Conservation (phyloP, 2,113 vertebrate species). For the Pteruthius melanotis region DNA sequence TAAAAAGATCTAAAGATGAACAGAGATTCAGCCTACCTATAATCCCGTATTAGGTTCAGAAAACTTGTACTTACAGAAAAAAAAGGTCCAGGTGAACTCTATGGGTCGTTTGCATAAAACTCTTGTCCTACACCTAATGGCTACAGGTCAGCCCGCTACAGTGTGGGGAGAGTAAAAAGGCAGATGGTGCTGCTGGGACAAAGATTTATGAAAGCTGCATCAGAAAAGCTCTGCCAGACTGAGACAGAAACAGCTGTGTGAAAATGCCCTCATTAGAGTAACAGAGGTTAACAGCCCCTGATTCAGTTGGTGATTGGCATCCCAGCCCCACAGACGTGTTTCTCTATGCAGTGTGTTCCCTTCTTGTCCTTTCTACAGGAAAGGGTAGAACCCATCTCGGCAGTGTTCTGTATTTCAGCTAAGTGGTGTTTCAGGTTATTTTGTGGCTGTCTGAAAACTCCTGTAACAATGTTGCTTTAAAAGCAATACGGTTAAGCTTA, state of each 20-base stretch:
- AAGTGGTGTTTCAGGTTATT: not conserved
- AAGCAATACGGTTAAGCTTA: not conserved
- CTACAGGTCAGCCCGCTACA: not conserved
- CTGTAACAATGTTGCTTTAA: not conserved
- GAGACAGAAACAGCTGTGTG: not conserved
- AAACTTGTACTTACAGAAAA: not conserved
- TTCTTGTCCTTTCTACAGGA: not conserved
- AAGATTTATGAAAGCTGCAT: not conserved
- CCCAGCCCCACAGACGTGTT: not conserved
- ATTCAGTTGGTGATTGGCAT: not conserved
- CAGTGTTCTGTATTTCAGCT: not conserved
- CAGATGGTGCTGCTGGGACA: not conserved
- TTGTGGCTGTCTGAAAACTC: not conserved
- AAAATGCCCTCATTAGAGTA: not conserved
- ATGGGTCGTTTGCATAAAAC: not conserved
- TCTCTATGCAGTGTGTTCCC: not conserved
- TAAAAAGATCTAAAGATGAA: not conserved
- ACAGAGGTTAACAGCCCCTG: not conserved
- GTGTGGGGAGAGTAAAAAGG: not conserved
- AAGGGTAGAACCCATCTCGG: not conserved
- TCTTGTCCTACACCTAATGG: not conserved
- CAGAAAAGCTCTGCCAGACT: not conserved
- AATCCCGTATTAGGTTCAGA: not conserved
- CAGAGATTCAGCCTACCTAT: not conserved
- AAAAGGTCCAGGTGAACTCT: not conserved